A percentile compares a stretch with the other conserved stretches of the same genome.
These are phyloP conservation scores for Sebastes ruberrimus DNA, from an alignment of 2,797 vertebrate genomes.

Conservation along the genomic window DNA sequence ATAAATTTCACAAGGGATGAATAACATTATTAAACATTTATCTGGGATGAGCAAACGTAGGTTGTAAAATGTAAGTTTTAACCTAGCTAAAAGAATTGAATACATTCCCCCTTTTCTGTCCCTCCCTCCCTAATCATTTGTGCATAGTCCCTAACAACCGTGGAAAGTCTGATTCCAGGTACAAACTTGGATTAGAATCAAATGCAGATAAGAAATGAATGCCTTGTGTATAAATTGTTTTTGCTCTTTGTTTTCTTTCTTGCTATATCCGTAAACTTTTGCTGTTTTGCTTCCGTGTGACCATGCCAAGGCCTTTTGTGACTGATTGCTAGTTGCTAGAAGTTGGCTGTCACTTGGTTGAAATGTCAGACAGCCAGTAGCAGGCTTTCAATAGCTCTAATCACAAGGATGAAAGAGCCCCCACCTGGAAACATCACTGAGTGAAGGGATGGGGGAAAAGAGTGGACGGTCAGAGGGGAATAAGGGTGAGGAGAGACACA, in stretches of 20 bases:
- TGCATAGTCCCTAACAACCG: too few relatives aligned
- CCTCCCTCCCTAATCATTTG: too few relatives aligned
- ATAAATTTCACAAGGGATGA: background rate
- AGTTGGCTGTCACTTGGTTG: background rate
- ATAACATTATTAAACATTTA: background rate
- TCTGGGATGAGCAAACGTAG: background rate
- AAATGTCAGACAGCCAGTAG: conserved; percentile 3
- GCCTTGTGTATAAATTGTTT: background rate
- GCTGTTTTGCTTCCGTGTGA: background rate
- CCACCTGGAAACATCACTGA: background rate
- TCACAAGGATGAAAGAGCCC: conserved; percentile 5
- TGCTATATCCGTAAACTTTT: background rate
- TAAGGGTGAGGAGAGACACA: background rate
- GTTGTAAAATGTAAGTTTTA: too few relatives aligned
- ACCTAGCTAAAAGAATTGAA: fast-evolving
- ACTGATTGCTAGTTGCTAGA: conserved; percentile 15
- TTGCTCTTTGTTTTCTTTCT: background rate
- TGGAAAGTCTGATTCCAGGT: too few relatives aligned
- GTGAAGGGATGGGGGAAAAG: too few relatives aligned
- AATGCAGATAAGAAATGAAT: background rate
- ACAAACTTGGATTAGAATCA: background rate
- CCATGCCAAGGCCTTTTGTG: background rate
- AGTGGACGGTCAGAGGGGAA: background rate
- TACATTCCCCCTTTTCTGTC: background rate
- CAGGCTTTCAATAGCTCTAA: conserved; percentile 3